Conservation (phyloP, 1,140 invertebrate genomes). For the Eriosoma lanigerum region DNA sequence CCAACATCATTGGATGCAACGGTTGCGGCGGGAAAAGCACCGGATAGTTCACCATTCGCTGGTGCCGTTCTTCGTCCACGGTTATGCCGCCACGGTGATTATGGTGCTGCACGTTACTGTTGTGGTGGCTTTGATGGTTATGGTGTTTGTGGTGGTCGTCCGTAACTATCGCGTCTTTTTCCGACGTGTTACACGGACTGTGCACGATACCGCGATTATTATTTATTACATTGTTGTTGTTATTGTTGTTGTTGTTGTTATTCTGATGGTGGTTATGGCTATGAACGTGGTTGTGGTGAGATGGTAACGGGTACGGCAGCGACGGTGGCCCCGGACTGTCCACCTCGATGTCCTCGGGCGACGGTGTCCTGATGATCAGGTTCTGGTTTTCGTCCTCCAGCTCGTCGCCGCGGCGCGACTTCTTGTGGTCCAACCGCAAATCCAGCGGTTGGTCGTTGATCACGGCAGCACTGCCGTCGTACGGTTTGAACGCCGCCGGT, state of each 20-base stretch:
- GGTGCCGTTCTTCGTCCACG: constrained; percentile 56
- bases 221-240: too few species aligned
- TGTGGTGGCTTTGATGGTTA: neutral
- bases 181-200: constrained; percentile 36
- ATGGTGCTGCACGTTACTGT: neutral
- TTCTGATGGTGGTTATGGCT: too few species aligned
- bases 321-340: constrained; percentile 38
- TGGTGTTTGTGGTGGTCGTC: constrained; percentile 50
- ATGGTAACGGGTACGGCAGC: constrained; percentile 30
- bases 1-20: constrained; percentile 69
- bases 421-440: constrained; percentile 78
- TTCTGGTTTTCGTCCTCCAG: constrained; percentile 76
- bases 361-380: constrained; percentile 63
- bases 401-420: constrained; percentile 59
- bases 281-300: neutral
- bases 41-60: constrained; percentile 59
- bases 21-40: constrained; percentile 64
- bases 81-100: neutral
- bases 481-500: constrained; percentile 58
- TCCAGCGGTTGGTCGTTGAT: constrained; percentile 78
- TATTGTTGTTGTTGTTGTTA: too few species aligned
- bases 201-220: neutral
- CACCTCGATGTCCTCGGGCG: constrained; percentile 58
- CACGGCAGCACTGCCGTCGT: constrained; percentile 58
- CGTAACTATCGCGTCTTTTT: constrained; percentile 29